phyloP scores from a whole-genome alignment of 2,888 invertebrate species.

The Hydrotaea cyrtoneurina region DNA sequence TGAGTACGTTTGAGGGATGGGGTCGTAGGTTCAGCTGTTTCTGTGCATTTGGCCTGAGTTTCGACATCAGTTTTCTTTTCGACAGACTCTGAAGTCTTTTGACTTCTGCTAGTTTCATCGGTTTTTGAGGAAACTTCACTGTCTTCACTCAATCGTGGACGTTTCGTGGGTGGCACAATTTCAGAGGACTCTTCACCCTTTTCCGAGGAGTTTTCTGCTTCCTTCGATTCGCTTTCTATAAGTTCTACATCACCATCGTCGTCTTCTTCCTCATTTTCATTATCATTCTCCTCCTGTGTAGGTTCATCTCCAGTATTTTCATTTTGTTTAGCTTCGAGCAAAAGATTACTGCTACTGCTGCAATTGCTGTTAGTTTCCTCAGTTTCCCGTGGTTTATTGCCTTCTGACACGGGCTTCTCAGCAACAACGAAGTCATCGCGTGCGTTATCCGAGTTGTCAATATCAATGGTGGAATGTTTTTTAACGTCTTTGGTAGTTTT shows the following conservation, averaged over 20 bases:
- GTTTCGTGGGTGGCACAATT: constrained; percentile 70
- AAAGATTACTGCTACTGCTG: constrained; percentile 75
- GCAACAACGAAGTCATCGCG: constrained; percentile 75
- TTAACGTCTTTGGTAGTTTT: constrained; percentile 32
- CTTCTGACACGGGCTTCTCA: constrained; percentile 46
- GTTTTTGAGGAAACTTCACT: constrained; percentile 54
- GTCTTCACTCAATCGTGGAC: constrained; percentile 69
- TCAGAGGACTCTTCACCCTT: constrained; percentile 59
- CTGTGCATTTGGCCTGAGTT: not conserved
- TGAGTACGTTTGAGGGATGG: constrained; percentile 54
- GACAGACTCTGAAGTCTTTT: constrained; percentile 1
- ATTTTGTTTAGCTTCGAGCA: constrained; percentile 72
- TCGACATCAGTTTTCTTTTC: constrained; percentile 47
- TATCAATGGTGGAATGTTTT: constrained; percentile 59
- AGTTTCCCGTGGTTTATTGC: constrained; percentile 21
- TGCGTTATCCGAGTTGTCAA: constrained; percentile 78
- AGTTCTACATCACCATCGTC: constrained; percentile 62
- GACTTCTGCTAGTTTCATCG: constrained; percentile 44
- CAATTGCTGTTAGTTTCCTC: constrained; percentile 75
- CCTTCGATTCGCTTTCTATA: constrained; percentile 64
- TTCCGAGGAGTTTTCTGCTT: constrained; percentile 52
- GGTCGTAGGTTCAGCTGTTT: not conserved
- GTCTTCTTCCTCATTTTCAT: constrained; percentile 66
- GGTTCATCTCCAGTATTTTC: constrained; percentile 44
- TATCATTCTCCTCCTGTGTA: constrained; percentile 60